Percentiles rank a stretch among this genome's conserved stretches.
Evolutionary conservation across 2,797 vertebrate genomes (phyloP).

Genomic region (Rhinatrema bivittatum): DNA sequence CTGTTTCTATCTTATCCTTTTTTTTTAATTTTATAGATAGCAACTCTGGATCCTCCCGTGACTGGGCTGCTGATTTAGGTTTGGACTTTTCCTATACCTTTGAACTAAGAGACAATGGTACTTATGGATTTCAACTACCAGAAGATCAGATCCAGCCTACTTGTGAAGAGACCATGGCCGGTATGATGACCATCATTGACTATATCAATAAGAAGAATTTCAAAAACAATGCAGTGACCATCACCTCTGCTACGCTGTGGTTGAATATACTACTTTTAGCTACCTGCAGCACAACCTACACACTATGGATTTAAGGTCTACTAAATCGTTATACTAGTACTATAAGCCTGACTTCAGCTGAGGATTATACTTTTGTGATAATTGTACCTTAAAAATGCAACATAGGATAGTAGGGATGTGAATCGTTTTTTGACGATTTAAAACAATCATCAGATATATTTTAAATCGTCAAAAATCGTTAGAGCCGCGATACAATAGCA

Average conservation of each 20-base stretch:
- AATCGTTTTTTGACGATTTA: too few relatives aligned
- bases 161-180: constrained; percentile 72
- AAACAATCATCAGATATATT: too few relatives aligned
- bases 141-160: constrained; percentile 66
- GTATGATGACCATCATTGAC: constrained; percentile 63
- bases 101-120: constrained; percentile 68
- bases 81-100: constrained; percentile 73
- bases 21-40: constrained; percentile 52
- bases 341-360: too few relatives aligned
- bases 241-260: background rate
- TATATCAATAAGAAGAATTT: constrained; percentile 53
- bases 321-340: too few relatives aligned
- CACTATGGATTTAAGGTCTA: too few relatives aligned
- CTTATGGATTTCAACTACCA: constrained; percentile 58
- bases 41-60: constrained; percentile 71
- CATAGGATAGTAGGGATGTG: too few relatives aligned
- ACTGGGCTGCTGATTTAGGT: constrained; percentile 63
- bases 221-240: constrained; percentile 5
- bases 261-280: background rate
- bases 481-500: too few relatives aligned
- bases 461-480: too few relatives aligned
- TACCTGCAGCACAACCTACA: too few relatives aligned
- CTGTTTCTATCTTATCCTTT: too few relatives aligned
- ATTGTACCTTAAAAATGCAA: too few relatives aligned
- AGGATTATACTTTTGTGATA: too few relatives aligned